phyloP scores from a whole-genome alignment of 2,797 vertebrate species.

The Catamblyrhynchus diadema region DNA sequence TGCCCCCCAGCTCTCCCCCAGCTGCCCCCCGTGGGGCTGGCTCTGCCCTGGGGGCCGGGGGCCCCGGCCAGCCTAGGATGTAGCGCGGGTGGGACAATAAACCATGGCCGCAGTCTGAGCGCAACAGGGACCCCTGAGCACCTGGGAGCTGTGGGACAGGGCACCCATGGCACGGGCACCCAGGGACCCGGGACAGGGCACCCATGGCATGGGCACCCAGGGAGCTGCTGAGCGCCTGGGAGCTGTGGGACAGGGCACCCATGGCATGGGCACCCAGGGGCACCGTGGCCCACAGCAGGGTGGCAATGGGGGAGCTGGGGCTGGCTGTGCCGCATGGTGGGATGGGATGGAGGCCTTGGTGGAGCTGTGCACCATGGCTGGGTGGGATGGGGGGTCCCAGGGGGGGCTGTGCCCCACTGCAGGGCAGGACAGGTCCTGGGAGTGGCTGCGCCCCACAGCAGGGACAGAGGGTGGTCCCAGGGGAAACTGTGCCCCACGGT shows the following conservation, averaged over 20 bases:
- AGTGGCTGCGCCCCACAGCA: neutral
- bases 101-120: neutral
- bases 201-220: neutral
- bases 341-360: neutral
- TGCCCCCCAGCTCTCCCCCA: neutral
- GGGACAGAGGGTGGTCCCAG: neutral
- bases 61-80: neutral
- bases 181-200: neutral
- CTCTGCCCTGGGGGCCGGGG: neutral
- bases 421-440: fast-evolving
- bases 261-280: no score
- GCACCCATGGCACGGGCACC: neutral
- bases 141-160: fast-evolving
- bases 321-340: neutral
- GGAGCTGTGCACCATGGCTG: neutral
- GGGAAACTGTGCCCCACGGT: neutral
- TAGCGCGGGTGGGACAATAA: slow-evolving; percentile 30
- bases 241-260: no score
- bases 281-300: neutral
- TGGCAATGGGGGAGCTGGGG: neutral
- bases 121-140: neutral
- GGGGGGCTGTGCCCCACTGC: neutral
- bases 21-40: neutral
- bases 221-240: no score
- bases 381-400: neutral